These are phyloP conservation scores for Triplophysa yarkandensis DNA, from an alignment of 2,797 vertebrate species.

Conservation along the genomic window DNA sequence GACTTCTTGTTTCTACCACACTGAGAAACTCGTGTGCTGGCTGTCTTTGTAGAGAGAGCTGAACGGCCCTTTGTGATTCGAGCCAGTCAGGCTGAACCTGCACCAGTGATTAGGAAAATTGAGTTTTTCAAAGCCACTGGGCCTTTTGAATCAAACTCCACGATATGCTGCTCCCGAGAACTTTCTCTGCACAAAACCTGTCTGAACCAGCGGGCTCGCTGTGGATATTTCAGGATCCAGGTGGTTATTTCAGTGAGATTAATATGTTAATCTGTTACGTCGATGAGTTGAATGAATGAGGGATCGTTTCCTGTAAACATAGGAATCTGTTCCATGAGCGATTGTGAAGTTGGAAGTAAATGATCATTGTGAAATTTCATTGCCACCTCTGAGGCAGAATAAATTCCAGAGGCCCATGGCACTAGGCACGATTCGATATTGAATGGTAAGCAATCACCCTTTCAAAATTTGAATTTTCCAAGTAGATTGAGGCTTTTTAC, in stretches of 20 bases:
- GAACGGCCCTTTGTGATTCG: conserved; percentile 50
- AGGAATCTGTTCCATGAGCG: conserved; percentile 4
- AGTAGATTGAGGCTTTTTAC: conserved; percentile 37
- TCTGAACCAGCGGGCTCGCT: not conserved
- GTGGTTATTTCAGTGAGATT: conserved; percentile 46
- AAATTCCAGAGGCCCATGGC: conserved; percentile 9
- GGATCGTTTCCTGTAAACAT: conserved; percentile 1
- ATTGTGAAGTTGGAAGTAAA: conserved; percentile 14
- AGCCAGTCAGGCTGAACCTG: conserved; percentile 53
- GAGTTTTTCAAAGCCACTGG: conserved; percentile 58
- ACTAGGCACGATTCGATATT: conserved; percentile 28
- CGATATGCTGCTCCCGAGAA: conserved; percentile 44
- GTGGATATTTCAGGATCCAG: conserved; percentile 35
- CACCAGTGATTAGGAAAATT: conserved; percentile 63
- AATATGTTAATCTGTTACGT: conserved; percentile 46
- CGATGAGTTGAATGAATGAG: conserved; percentile 23
- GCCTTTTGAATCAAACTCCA: conserved; percentile 49
- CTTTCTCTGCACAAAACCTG: conserved; percentile 23
- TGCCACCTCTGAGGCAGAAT: conserved; percentile 9
- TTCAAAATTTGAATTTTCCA: conserved; percentile 9
- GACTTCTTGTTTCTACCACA: conserved; percentile 13
- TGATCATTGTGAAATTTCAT: not conserved
- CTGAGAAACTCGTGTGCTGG: conserved; percentile 25
- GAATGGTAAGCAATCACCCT: conserved; percentile 18
- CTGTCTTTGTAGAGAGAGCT: conserved; percentile 36